phyloP scores from a whole-genome alignment of 2,888 invertebrate species.

The Cerastis rubricosa region DNA sequence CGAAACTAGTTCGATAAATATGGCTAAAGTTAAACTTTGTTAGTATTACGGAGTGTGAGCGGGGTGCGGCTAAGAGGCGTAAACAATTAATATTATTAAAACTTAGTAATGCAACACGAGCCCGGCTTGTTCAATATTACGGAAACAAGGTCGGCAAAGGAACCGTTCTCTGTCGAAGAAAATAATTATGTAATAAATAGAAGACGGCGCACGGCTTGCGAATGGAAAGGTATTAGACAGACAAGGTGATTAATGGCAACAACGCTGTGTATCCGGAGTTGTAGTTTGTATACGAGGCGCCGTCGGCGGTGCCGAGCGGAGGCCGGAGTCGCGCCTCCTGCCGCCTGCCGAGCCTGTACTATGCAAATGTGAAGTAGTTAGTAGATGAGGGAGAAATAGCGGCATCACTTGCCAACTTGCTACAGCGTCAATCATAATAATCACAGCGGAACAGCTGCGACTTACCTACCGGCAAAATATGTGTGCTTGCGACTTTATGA shows the following conservation, averaged over 20 bases:
- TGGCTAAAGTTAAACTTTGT: conserved; percentile 78
- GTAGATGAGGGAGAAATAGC: conserved; percentile 81
- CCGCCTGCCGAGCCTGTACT: conserved; percentile 74
- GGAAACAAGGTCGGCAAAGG: conserved; percentile 76
- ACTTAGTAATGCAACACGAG: conserved; percentile 83
- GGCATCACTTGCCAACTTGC: conserved; percentile 83
- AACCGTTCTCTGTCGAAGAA: conserved; percentile 84
- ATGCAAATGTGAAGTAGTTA: conserved; percentile 87
- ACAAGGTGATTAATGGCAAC: conserved; percentile 88
- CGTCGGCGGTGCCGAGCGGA: conserved; percentile 45
- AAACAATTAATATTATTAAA: conserved; percentile 89
- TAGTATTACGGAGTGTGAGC: conserved; percentile 80
- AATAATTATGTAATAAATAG: conserved; percentile 89
- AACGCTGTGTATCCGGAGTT: conserved; percentile 78
- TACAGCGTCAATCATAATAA: conserved; percentile 84
- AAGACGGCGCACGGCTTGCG: conserved; percentile 83
- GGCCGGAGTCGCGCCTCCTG: conserved; percentile 71
- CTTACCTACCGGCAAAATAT: conserved; percentile 68
- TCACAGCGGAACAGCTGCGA: conserved; percentile 77
- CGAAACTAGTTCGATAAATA: conserved; percentile 85
- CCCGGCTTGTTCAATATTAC: conserved; percentile 80
- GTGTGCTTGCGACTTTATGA: conserved; percentile 48
- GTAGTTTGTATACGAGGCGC: conserved; percentile 75
- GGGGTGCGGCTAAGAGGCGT: conserved; percentile 84
- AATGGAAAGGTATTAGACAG: conserved; percentile 89